Conservation (phyloP, 2,113 vertebrate genomes). For the Platanista minor region DNA sequence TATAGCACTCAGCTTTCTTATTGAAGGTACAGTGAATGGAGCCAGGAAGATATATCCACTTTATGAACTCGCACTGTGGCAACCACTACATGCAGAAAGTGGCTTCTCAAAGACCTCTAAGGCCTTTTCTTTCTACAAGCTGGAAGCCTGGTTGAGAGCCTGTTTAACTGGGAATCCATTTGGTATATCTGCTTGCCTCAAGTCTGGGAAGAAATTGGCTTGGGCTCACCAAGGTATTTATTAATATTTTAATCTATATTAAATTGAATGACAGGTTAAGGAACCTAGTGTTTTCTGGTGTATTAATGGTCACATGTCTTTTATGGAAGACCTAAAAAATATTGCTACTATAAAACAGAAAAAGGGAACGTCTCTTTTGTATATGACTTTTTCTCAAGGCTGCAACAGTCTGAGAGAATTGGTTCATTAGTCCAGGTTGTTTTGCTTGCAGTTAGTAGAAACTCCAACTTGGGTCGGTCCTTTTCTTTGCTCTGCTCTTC, state of each 20-base stretch:
- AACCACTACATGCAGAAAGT: slow-evolving; percentile 80
- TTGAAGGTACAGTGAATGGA: slow-evolving; percentile 86
- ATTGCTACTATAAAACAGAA: not conserved
- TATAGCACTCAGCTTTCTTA: slow-evolving; percentile 87
- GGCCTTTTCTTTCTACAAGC: slow-evolving; percentile 85
- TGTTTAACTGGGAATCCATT: slow-evolving; percentile 88
- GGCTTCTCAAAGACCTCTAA: slow-evolving; percentile 85
- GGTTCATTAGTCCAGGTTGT: not conserved
- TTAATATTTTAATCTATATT: slow-evolving; percentile 23
- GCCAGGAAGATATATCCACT: slow-evolving; percentile 81
- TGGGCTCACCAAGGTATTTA: slow-evolving; percentile 94
- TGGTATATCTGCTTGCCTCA: slow-evolving; percentile 89
- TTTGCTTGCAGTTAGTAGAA: not conserved
- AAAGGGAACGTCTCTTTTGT: not conserved
- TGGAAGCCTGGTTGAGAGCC: slow-evolving; percentile 88
- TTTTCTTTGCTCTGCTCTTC: not conserved
- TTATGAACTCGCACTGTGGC: slow-evolving; percentile 87
- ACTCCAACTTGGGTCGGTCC: not conserved
- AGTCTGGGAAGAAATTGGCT: slow-evolving; percentile 90
- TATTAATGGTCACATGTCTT: not conserved
- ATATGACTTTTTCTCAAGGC: not conserved
- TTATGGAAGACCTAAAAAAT: not conserved
- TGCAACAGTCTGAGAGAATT: not conserved
- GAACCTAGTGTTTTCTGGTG: not conserved
- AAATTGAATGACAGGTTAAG: slow-evolving; percentile 23